phyloP scores from a whole-genome alignment of 2,113 vertebrate genomes.

The Gobiocypris rarus region DNA sequence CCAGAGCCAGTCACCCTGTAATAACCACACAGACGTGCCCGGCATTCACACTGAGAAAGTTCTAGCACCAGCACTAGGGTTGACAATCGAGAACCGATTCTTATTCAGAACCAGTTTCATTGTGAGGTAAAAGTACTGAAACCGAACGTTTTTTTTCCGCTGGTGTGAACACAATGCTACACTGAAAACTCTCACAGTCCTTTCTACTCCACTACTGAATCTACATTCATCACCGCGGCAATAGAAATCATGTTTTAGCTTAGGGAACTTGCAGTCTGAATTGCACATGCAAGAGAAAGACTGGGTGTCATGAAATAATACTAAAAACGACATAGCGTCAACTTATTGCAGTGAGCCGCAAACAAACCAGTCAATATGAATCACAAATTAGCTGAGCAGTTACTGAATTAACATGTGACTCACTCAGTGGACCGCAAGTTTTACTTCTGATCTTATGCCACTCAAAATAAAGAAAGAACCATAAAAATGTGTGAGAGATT shows the following conservation, averaged over 20 bases:
- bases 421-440: neutral
- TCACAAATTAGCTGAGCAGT: neutral
- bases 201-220: neutral
- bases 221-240: neutral
- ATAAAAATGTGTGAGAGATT: neutral
- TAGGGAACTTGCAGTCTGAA: neutral
- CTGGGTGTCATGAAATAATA: too few species aligned
- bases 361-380: neutral
- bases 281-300: neutral
- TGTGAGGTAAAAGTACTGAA: neutral
- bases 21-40: constrained; percentile 65
- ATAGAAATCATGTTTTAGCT: neutral
- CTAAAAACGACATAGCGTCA: too few species aligned
- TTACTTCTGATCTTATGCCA: neutral
- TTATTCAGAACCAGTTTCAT: neutral
- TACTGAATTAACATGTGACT: neutral
- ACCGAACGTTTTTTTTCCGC: neutral
- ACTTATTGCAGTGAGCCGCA: neutral
- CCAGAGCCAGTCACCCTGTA: constrained; percentile 65
- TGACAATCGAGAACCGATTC: neutral
- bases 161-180: constrained; percentile 34
- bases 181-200: neutral
- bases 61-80: neutral
- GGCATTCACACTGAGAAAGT: constrained; percentile 56
- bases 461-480: neutral